These are phyloP conservation scores for Drosophila littoralis DNA, from an alignment of 1,140 invertebrate genomes.

Conservation along the genomic window DNA sequence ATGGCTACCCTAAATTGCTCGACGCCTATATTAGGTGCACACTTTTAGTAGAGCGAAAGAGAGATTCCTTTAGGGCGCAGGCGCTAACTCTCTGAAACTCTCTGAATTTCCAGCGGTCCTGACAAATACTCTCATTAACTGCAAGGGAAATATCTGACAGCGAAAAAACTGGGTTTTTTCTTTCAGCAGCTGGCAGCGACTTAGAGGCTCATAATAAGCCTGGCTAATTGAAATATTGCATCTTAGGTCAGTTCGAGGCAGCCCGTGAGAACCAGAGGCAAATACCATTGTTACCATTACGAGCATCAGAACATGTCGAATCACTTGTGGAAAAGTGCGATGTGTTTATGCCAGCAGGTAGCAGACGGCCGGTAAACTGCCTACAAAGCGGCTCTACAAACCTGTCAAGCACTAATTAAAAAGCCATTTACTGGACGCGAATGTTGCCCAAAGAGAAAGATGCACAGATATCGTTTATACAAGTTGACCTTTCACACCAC, in stretches of 20 bases:
- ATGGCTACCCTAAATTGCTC: conserved; percentile 14
- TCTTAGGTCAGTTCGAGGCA: conserved; percentile 62
- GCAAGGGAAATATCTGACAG: conserved; percentile 55
- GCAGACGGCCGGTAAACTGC: not conserved
- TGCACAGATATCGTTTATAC: not conserved
- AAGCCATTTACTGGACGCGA: conserved; percentile 49
- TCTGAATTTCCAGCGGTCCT: conserved; percentile 46
- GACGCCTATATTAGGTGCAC: conserved; percentile 34
- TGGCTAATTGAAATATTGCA: conserved; percentile 72
- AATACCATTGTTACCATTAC: not conserved
- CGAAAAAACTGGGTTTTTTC: conserved; percentile 47
- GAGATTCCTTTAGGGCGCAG: conserved; percentile 39
- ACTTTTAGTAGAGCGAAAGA: conserved; percentile 15
- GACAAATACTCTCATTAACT: conserved; percentile 3
- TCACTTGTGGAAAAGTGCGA: conserved; percentile 11
- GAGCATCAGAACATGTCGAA: not conserved
- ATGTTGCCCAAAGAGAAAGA: not conserved
- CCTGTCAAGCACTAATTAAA: conserved; percentile 62
- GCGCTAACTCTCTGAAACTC: conserved; percentile 16
- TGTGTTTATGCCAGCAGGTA: conserved; percentile 17
- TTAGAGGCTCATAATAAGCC: conserved; percentile 24
- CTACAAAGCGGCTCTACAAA: conserved; percentile 16
- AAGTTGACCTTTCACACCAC: not conserved
- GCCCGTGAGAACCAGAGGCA: conserved; percentile 57
- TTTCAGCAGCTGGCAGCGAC: conserved; percentile 41